A percentile compares a stretch with the other conserved stretches of the same genome.
Conservation (phyloP, 2,113 vertebrate genomes). For the Corapipo altera region DNA sequence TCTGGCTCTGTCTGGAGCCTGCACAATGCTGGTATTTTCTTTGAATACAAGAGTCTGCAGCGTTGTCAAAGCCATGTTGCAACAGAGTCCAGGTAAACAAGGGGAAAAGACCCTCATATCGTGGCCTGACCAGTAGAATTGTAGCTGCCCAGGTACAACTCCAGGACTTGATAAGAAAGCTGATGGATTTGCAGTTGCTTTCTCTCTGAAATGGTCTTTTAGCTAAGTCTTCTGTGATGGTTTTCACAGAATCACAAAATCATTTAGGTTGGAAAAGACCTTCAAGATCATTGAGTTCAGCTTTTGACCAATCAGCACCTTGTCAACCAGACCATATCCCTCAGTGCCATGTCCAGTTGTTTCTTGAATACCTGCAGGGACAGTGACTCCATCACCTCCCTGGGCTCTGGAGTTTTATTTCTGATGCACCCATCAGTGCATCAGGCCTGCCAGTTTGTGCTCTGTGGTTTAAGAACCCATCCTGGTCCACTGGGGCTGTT, state of each 20-base stretch:
- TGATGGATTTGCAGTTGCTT: background rate
- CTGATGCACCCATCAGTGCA: background rate
- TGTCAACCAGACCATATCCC: background rate
- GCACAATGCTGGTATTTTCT: conserved; percentile 20
- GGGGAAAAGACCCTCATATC: background rate
- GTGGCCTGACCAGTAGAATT: background rate
- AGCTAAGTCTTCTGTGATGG: background rate
- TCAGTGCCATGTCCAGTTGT: background rate
- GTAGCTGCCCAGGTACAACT: background rate
- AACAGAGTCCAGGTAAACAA: conserved; percentile 9
- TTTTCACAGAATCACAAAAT: background rate
- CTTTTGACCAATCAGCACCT: background rate
- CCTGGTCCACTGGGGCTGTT: background rate
- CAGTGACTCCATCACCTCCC: background rate
- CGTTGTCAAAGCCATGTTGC: background rate
- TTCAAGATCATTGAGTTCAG: background rate
- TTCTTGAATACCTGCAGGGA: background rate
- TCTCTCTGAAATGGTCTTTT: background rate
- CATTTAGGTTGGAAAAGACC: background rate
- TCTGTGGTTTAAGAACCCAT: background rate
- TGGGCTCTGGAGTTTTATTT: background rate
- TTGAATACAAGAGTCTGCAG: background rate
- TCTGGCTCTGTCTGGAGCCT: conserved; percentile 40
- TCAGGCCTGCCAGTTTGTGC: background rate
- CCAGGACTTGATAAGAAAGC: background rate